Base-by-base conservation (phyloP, 2,797 vertebrate genomes). In the Coregonus ussuriensis region DNA sequence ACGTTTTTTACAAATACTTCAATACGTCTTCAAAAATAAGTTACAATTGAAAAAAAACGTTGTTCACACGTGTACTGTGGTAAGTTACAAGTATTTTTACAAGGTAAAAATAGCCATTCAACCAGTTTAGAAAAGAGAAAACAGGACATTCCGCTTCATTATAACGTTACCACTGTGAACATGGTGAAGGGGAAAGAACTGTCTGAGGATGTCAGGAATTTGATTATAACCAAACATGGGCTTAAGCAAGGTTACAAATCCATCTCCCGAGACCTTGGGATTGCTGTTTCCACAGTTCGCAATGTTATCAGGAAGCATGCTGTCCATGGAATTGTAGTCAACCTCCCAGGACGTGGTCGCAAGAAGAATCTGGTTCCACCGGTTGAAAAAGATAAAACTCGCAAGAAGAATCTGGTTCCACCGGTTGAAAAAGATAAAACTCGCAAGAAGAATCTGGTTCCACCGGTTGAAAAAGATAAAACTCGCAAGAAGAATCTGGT, bases 301-400 rank as follows among this genome's bases (percentile, higher is more conserved):
- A 31, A 31, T 31, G 25, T 31, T 68, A 31, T 68, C 29, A 35
- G 67, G n/a, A 70, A 70, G 25, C 59, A 70, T 70, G 37, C 67
- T 16, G 31, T 35, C 31, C 16, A n/a, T 35, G 37, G 67, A 1
- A 16, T 70, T 35, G 31, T 70, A 70, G n/a, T 70, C 18, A 70
- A 35, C 67, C 31, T 35, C 21, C 59, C 59, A 9, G 21, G 59
- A 63, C 59, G 59, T 63, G 59, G 59, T 29, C 59, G 59, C 21
- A 63, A 63, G 21, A 63, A 63, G 21, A 63, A 29, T 63, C 25
- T 25, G 59, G 6, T 11, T 62, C 59, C 6, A 62, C 2, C 59
- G 9, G n/a, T 25, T 62, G 59, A 62, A 11, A 21, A 62, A 21
- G 56, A 11, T 3, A 9, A 9, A 62, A 3, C n/a, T 62, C 3